These are phyloP conservation scores for Seladonia tumulorum DNA, from an alignment of 2,888 invertebrate species.

Conservation along the genomic window DNA sequence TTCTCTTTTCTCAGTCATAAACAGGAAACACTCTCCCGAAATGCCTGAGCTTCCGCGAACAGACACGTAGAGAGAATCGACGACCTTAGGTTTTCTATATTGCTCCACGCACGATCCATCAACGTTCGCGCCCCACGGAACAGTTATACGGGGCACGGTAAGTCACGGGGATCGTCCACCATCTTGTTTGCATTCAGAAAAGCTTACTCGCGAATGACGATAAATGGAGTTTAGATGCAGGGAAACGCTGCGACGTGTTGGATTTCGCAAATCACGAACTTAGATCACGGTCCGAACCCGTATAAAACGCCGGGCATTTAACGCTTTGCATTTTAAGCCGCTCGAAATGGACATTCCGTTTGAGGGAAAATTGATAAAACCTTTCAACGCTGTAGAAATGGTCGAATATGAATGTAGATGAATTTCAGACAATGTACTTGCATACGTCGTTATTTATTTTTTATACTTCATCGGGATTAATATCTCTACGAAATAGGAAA, in stretches of 20 bases:
- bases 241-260: conserved; percentile 6
- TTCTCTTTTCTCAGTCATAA: conserved; percentile 13
- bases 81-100: conserved; percentile 39
- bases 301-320: not conserved
- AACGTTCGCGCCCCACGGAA: conserved; percentile 47
- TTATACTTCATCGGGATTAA: too few relatives aligned
- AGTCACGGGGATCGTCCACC: conserved; percentile 55
- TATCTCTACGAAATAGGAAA: too few relatives aligned
- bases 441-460: too few relatives aligned
- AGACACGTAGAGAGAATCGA: conserved; percentile 29
- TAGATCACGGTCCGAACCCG: not conserved
- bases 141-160: conserved; percentile 58
- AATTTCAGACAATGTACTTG: too few relatives aligned
- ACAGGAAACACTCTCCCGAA: conserved; percentile 2
- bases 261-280: conserved; percentile 7
- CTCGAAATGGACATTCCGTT: not conserved
- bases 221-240: conserved; percentile 54
- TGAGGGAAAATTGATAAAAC: not conserved
- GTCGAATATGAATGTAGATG: too few relatives aligned
- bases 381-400: not conserved
- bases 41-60: conserved; percentile 1
- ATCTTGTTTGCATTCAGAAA: conserved; percentile 47
- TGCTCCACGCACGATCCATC: conserved; percentile 56
- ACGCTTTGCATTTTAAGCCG: not conserved
- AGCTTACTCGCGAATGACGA: conserved; percentile 52